These are phyloP conservation scores for Chironomus tentans DNA, from an alignment of 2,888 invertebrate genomes.

Conservation along the genomic window DNA sequence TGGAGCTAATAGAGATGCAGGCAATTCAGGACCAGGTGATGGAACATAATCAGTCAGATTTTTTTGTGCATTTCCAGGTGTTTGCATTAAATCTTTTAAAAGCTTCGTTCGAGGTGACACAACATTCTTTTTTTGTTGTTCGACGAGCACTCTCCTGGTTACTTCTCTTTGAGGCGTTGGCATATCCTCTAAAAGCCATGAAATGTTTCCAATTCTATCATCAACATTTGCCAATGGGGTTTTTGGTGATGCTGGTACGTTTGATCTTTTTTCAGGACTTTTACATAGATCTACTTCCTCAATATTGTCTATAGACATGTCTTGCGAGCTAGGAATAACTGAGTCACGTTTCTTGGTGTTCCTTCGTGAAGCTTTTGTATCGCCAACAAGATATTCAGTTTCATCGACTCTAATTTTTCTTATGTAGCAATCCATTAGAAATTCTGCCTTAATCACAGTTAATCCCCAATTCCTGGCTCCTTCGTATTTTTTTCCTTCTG, in stretches of 20 bases:
- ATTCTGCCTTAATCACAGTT: neutral
- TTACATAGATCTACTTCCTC: neutral
- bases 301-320: neutral
- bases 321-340: conserved; percentile 12
- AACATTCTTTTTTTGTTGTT: neutral
- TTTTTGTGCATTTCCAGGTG: neutral
- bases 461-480: neutral
- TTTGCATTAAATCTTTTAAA: neutral
- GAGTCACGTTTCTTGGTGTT: neutral
- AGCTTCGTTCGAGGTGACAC: neutral
- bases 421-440: neutral
- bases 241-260: neutral
- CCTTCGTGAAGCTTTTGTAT: neutral
- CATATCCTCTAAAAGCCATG: neutral
- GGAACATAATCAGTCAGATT: neutral
- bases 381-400: conserved; percentile 1
- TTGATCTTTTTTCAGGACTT: neutral
- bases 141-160: neutral
- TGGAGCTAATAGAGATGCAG: neutral
- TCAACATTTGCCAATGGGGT: neutral
- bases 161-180: conserved; percentile 1
- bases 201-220: neutral
- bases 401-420: conserved; percentile 1
- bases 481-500: neutral
- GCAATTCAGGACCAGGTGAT: neutral